Evolutionary conservation across 2,888 invertebrate genomes (phyloP).

Genomic region (Empis stercorea): DNA sequence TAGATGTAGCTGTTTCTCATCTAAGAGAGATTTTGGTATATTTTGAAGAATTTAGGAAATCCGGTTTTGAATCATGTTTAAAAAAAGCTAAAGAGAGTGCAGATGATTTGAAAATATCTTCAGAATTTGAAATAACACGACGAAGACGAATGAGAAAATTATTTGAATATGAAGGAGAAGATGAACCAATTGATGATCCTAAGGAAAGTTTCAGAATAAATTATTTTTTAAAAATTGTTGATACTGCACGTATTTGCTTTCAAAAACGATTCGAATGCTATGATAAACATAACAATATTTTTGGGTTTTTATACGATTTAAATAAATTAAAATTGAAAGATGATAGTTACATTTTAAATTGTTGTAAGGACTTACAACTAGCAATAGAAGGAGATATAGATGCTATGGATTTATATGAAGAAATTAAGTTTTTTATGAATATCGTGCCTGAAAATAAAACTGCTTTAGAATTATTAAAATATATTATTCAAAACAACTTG

Average conservation of each 20-base stretch:
- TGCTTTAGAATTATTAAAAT: neutral
- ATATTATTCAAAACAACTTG: conserved; percentile 2
- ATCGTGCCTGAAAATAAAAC: neutral
- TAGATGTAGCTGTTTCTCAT: neutral
- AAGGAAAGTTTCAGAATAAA: conserved; percentile 3
- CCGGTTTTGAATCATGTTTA: neutral
- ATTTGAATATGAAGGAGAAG: conserved; percentile 1
- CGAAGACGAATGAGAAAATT: neutral
- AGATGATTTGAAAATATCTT: neutral
- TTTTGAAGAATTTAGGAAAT: conserved; percentile 1
- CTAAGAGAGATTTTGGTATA: neutral
- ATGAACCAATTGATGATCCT: conserved; percentile 3
- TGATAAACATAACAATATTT: conserved; percentile 1
- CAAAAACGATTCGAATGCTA: neutral
- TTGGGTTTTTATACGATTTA: conserved; percentile 1
- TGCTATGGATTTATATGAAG: neutral
- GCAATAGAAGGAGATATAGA: neutral
- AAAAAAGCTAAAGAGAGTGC: neutral
- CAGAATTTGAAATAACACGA: conserved; percentile 1
- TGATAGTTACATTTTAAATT: neutral
- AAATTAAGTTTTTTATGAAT: conserved; percentile 1
- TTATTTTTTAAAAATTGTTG: conserved; percentile 2
- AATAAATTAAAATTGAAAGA: conserved; percentile 2
- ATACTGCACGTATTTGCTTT: neutral
- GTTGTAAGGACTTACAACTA: neutral